A percentile compares a stretch with the other conserved stretches of the same genome.
phyloP scores from a whole-genome alignment of 1,140 invertebrate genomes.

The Macrobrachium nipponense region DNA sequence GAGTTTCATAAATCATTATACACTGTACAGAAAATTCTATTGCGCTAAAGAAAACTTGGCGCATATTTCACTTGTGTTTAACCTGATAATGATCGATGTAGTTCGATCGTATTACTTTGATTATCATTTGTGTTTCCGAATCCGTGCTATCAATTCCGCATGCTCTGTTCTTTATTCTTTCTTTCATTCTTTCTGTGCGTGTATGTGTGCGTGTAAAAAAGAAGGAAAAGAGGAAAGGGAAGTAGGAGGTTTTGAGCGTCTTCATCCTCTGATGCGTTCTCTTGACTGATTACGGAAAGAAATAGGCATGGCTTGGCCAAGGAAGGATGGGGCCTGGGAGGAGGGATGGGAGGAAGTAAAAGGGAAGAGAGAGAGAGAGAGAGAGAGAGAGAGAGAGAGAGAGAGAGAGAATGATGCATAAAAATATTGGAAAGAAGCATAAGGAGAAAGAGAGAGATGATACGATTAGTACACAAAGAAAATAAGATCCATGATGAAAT shows the following conservation, averaged over 20 bases:
- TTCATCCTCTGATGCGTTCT: not conserved
- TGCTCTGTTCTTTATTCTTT: not conserved
- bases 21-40: too few relatives aligned
- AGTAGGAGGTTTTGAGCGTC: not conserved
- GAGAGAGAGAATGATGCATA: not conserved
- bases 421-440: too few relatives aligned
- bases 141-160: not conserved
- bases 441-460: not conserved
- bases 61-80: too few relatives aligned
- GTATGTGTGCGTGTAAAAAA: not conserved
- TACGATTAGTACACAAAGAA: not conserved
- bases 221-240: not conserved
- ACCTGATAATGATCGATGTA: too few relatives aligned
- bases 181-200: not conserved
- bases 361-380: constrained; percentile 7
- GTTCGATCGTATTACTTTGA: too few relatives aligned
- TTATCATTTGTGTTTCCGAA: too few relatives aligned
- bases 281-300: not conserved
- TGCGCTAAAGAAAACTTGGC: too few relatives aligned
- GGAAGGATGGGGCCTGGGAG: not conserved
- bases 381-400: not conserved
- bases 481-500: not conserved
- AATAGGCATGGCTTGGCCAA: not conserved
- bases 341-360: not conserved
- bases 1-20: too few relatives aligned